These are phyloP conservation scores for Myiagra hebetior DNA, from an alignment of 2,113 vertebrate species.

Conservation along the genomic window DNA sequence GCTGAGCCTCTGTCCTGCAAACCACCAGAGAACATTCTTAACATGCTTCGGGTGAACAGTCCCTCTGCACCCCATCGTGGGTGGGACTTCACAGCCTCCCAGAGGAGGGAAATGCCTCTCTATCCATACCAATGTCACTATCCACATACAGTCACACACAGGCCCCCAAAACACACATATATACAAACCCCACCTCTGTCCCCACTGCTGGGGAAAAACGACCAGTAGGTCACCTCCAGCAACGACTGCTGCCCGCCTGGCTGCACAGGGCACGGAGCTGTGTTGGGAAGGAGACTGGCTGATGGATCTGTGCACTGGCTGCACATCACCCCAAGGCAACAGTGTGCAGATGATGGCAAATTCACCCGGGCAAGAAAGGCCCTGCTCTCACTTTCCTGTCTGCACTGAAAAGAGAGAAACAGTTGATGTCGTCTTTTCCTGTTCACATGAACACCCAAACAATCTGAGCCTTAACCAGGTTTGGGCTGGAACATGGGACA, in stretches of 20 bases:
- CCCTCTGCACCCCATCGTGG: background rate
- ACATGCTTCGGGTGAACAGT: background rate
- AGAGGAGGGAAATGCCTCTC: background rate
- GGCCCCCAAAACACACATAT: background rate
- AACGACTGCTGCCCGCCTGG: fast-evolving
- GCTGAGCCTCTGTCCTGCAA: background rate
- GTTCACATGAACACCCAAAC: background rate
- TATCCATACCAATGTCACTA: background rate
- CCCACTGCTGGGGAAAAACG: background rate
- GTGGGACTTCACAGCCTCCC: background rate
- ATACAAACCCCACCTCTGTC: background rate
- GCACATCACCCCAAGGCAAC: background rate
- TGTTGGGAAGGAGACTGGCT: background rate
- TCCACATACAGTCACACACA: background rate
- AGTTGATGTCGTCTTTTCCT: background rate
- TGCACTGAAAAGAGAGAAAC: background rate
- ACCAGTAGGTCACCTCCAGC: background rate
- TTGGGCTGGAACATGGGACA: background rate
- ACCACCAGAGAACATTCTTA: background rate
- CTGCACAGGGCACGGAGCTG: background rate
- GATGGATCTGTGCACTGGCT: background rate
- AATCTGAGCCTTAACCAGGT: background rate
- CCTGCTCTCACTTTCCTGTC: background rate
- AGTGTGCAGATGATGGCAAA: background rate
- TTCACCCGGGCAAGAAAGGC: background rate